These are phyloP conservation scores for Leptinotarsa lineolata DNA, from an alignment of 1,140 invertebrate genomes.

Conservation along the genomic window DNA sequence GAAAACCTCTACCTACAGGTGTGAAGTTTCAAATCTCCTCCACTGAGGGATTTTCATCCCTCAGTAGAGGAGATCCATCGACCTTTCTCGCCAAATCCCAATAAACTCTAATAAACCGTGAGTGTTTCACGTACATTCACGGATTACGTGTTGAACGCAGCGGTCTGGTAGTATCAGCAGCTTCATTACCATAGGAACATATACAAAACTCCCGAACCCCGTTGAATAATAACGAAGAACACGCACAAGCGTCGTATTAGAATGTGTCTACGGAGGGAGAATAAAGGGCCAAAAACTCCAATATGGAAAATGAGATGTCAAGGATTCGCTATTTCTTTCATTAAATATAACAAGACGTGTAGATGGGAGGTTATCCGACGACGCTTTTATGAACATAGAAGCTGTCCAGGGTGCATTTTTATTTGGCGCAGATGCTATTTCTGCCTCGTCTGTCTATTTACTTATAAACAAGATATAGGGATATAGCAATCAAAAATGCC, in stretches of 20 bases:
- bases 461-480: too few species aligned
- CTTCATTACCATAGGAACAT: conserved; percentile 23
- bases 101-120: conserved; percentile 6
- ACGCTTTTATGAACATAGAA: too few species aligned
- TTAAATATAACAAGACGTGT: too few species aligned
- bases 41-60: neutral
- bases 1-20: neutral
- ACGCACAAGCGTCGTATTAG: neutral
- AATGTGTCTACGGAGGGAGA: neutral
- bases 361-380: too few species aligned
- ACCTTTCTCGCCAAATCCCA: neutral
- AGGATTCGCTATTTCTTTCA: too few species aligned
- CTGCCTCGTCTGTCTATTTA: too few species aligned
- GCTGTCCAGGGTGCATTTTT: too few species aligned
- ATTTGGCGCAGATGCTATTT: too few species aligned
- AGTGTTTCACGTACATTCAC: neutral
- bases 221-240: conserved; percentile 22
- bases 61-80: too few species aligned
- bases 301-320: too few species aligned
- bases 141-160: conserved; percentile 12
- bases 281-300: neutral
- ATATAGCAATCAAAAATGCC: too few species aligned
- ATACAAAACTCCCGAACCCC: conserved; percentile 20
- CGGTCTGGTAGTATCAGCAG: neutral
- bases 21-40: neutral